These are phyloP conservation scores for Lepidothrix coronata DNA, from an alignment of 2,113 vertebrate genomes.

Conservation along the genomic window DNA sequence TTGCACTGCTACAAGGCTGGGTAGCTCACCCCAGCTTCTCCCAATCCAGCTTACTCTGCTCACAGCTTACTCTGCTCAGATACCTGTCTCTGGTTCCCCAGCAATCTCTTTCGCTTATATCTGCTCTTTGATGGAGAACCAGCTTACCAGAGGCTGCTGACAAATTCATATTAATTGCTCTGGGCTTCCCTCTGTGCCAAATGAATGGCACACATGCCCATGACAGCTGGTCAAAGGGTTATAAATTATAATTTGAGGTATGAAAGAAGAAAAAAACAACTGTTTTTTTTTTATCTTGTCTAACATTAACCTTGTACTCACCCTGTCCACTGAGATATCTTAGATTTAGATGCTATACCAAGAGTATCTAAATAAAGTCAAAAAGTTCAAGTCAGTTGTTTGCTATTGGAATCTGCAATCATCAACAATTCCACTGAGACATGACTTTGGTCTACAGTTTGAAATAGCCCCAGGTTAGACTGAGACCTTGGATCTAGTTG, in stretches of 20 bases:
- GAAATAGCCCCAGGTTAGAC: background rate
- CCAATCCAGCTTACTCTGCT: background rate
- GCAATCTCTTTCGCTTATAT: background rate
- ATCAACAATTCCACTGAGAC: background rate
- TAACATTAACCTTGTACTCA: background rate
- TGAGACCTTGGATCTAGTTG: background rate
- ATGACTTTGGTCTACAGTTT: background rate
- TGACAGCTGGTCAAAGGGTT: background rate
- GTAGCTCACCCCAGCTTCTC: background rate
- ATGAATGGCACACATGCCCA: background rate
- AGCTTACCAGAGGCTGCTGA: background rate
- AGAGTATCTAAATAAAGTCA: background rate
- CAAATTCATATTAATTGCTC: background rate
- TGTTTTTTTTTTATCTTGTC: background rate
- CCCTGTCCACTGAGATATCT: background rate
- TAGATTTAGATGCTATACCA: background rate
- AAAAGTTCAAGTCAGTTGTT: background rate
- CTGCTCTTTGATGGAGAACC: background rate
- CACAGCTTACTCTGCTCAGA: background rate
- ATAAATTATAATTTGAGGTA: background rate
- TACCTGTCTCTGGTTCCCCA: background rate
- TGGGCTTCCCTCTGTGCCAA: background rate
- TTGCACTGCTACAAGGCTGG: background rate
- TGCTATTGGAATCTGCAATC: background rate
- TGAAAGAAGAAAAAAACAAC: background rate